Evolutionary conservation across 1,140 invertebrate genomes (phyloP).

Genomic region (Gryllus bimaculatus): DNA sequence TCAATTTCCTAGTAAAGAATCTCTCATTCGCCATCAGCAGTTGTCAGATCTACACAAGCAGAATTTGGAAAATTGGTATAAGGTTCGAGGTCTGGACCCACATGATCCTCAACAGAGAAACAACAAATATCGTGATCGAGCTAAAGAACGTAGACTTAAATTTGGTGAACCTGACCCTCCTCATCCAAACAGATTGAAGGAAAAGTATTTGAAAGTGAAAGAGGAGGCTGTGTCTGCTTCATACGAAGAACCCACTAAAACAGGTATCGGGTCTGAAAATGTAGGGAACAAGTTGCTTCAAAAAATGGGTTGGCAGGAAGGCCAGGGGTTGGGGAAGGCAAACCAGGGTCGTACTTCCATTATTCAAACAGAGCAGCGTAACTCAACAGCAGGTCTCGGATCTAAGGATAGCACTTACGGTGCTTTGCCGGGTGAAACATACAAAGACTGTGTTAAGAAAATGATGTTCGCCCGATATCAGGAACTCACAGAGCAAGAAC

Average conservation of each 20-base stretch:
- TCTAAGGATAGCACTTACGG: constrained; percentile 62
- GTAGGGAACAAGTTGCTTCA: constrained; percentile 89
- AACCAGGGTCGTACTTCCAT: constrained; percentile 91
- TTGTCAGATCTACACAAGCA: constrained; percentile 93
- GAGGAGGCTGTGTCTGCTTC: constrained; percentile 38
- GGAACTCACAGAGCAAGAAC: constrained; percentile 42
- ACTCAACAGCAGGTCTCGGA: constrained; percentile 62
- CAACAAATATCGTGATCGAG: constrained; percentile 80
- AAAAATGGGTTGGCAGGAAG: constrained; percentile 98
- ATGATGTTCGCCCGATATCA: constrained; percentile 78
- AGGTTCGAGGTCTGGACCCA: constrained; percentile 43
- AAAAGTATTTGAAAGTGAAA: constrained; percentile 51
- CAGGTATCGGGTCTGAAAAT: constrained; percentile 75
- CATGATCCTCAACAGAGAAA: constrained; percentile 42
- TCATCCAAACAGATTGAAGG: constrained; percentile 51
- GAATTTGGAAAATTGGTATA: constrained; percentile 66
- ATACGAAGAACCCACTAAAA: constrained; percentile 54
- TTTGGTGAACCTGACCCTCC: constrained; percentile 82
- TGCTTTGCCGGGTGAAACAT: constrained; percentile 70
- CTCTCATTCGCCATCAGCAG: constrained; percentile 77
- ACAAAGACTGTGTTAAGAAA: constrained; percentile 85
- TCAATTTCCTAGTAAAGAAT: constrained; percentile 83
- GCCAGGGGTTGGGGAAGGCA: constrained; percentile 83
- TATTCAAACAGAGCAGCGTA: constrained; percentile 64
- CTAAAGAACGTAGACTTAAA: constrained; percentile 88